phyloP scores from a whole-genome alignment of 2,113 vertebrate species.

The Penelope pileata region DNA sequence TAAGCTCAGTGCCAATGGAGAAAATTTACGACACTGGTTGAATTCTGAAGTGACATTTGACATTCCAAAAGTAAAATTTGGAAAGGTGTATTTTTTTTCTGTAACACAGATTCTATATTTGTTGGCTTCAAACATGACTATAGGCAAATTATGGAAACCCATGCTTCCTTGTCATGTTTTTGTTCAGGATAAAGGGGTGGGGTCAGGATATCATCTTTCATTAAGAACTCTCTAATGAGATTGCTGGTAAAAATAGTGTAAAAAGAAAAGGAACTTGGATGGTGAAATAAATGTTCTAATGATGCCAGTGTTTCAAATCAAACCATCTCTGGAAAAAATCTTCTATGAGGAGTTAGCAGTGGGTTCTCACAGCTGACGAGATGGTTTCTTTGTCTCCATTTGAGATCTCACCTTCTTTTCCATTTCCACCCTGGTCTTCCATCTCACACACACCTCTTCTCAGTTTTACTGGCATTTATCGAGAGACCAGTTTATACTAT shows the following conservation, averaged over 20 bases:
- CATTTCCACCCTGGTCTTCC: background rate
- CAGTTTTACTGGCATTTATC: slow-evolving; percentile 9
- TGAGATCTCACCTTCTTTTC: slow-evolving; percentile 12
- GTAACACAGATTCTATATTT: background rate
- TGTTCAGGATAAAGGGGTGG: background rate
- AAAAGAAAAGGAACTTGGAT: background rate
- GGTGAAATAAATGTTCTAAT: background rate
- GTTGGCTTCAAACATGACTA: background rate
- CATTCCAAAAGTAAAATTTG: slow-evolving; percentile 1
- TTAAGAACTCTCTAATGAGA: background rate
- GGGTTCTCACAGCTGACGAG: slow-evolving; percentile 1
- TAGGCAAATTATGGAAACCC: background rate
- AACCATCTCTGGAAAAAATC: background rate
- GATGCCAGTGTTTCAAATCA: background rate
- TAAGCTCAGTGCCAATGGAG: background rate
- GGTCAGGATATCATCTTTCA: background rate
- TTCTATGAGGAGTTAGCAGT: background rate
- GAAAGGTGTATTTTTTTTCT: background rate
- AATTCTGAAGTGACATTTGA: slow-evolving; percentile 33
- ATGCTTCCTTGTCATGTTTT: background rate
- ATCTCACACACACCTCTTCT: background rate
- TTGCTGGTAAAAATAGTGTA: background rate
- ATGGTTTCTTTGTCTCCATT: background rate
- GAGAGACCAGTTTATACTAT: background rate
- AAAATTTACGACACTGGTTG: slow-evolving; percentile 6